Evolutionary conservation across 2,888 invertebrate species (phyloP), one percentile per base, ranked within the genome.

Genomic region (Pandemis corylana): DNA sequence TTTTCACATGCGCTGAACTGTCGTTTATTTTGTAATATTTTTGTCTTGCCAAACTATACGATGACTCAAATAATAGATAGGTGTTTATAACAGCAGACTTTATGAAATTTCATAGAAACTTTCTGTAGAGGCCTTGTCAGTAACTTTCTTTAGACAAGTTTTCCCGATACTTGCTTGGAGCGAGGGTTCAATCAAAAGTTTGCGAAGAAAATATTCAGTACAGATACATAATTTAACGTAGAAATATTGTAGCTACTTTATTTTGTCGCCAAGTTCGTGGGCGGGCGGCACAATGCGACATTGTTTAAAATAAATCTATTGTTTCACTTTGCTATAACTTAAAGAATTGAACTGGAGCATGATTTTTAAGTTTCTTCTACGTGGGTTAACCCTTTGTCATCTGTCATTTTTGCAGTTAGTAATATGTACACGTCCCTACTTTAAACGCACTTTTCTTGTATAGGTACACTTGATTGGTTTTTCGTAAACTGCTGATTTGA

Each of bases 121-220:
- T 83, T 77, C 67, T 80, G 78, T 76, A 76, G 77, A 78, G 78
- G 78, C 79, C 80, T 80, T 84, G 85, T 84, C 79, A 80, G 82
- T 81, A 87, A 88, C 82, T 86, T 87, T 86, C 81, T 87, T 85
- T 83, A 83, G 83, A 85, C 83, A 86, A 85, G 83, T 84, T 83
- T 78, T 77, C 75, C 81, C 82, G 66, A 74, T 74, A 74, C 74
- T 74, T 74, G 69, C 74, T 74, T 70, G 69, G 65, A 74, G 80
- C 79, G 79, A 74, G 76, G 76, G 81, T 82, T 84, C 81, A 82
- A 84, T 83, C 79, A 80, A 83, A 71, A 79, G 77, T 80, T 80
- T 76, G 65, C 63, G 76, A 74, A 71, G 75, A 70, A 71, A 78
- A 78, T 74, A 74, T 68, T 68, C 59, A 70, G 70, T 70, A 74